phyloP scores from a whole-genome alignment of 2,888 invertebrate genomes.

The Polydrusus pterygomalis region DNA sequence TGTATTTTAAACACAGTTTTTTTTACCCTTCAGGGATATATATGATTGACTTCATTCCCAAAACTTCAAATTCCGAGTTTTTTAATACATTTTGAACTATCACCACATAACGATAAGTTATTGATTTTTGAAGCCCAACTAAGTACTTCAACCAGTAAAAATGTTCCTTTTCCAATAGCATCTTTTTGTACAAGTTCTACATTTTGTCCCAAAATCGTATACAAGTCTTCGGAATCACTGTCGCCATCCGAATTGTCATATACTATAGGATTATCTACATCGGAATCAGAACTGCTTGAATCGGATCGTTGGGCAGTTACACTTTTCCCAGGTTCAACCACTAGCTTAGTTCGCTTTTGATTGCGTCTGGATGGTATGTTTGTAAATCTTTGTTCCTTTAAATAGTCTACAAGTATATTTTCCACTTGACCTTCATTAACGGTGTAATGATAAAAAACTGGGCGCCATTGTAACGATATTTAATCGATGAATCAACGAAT shows the following conservation, averaged over 20 bases:
- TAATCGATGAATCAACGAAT: too few relatives aligned
- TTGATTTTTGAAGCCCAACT: background rate
- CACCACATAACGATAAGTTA: slow-evolving; percentile 7
- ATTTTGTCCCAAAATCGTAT: background rate
- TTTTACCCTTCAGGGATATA: background rate
- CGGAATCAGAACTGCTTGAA: slow-evolving; percentile 8
- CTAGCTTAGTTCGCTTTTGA: slow-evolving; percentile 14
- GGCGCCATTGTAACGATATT: too few relatives aligned
- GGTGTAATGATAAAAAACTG: too few relatives aligned
- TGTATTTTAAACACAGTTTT: slow-evolving; percentile 5
- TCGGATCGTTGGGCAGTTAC: slow-evolving; percentile 2
- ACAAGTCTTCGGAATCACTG: too few relatives aligned
- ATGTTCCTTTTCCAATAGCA: slow-evolving; percentile 2
- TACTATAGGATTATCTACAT: slow-evolving; percentile 12
- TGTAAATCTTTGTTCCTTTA: slow-evolving; percentile 15
- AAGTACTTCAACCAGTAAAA: slow-evolving; percentile 10
- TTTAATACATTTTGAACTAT: background rate
- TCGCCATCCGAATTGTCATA: background rate
- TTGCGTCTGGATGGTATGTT: slow-evolving; percentile 17
- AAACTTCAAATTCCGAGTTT: slow-evolving; percentile 5
- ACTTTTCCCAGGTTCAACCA: slow-evolving; percentile 5
- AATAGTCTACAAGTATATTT: slow-evolving; percentile 11
- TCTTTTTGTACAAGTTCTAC: slow-evolving; percentile 12
- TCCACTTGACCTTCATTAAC: too few relatives aligned
- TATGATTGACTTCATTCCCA: background rate